Base-by-base conservation (phyloP, 2,888 invertebrate genomes). In the Platycnemis pennipes region DNA sequence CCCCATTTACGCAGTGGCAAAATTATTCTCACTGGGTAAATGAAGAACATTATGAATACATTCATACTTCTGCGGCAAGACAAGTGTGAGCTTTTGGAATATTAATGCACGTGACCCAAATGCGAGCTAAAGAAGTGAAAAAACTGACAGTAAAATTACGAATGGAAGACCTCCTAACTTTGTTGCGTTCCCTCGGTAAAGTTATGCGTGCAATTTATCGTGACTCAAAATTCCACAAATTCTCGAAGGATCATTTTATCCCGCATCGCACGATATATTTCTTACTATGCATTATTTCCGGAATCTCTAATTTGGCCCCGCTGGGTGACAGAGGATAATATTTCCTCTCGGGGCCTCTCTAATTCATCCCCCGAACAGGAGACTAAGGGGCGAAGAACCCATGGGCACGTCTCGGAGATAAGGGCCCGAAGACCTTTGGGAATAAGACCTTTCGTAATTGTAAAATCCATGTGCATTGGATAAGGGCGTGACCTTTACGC, bases 361-460 rank as follows among this genome's bases (percentile, higher is more conserved):
- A 31, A 77, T 77, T 77, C 77, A 77, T 77, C 13, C 37, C 16
- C 31, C 37, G 0, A 77, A 8, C 2, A 26, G 77, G 2, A 77
- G 2, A n/a, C n/a, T 37, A 31, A 31, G 77, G 77, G 31, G 31
- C 37, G 77, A 77, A 77, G 77, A 77, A 77, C 77, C 77, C 37
- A 77, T 7, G 37, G 37, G 77, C 37, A 77, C 77, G 77, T 31
- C 37, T 37, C 77, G 0, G 37, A 77, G 77, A 77, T 77, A 77
- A 77, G 37, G 31, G 31, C 77, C 31, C 31, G n/a, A 37, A 77
- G 77, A 77, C 37, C 77, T 37, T 37, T 77, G 77, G 31, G 37
- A 77, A 77, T 37, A 77, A 31, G 77, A 77, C 77, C 77, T 77
- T 77, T 63, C 3, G 37, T 77, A 77, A 77, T 77, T 77, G 77